A percentile compares a stretch with the other conserved stretches of the same genome.
Evolutionary conservation across 1,140 invertebrate genomes (phyloP).

Genomic region (Gryllus bimaculatus): DNA sequence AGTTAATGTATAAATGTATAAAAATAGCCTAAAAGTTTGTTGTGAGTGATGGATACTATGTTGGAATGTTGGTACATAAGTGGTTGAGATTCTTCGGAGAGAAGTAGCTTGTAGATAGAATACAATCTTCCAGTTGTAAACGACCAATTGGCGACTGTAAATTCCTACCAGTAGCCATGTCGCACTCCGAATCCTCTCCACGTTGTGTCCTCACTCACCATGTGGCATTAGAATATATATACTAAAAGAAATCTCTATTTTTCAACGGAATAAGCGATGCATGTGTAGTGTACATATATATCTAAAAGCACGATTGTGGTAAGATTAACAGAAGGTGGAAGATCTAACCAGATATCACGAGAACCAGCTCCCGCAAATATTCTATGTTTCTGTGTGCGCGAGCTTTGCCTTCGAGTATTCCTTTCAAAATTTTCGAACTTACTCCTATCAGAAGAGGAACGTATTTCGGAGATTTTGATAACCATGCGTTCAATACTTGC

Average conservation of each 20-base stretch:
- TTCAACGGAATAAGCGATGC: not conserved
- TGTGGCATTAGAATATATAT: not conserved
- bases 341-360: not conserved
- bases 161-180: not conserved
- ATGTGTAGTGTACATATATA: not conserved
- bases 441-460: not conserved
- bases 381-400: not conserved
- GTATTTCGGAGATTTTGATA: not conserved
- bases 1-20: conserved; percentile 1
- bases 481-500: not conserved
- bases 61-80: not conserved
- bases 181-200: not conserved
- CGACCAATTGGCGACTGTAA: not conserved
- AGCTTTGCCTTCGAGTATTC: not conserved
- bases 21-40: not conserved
- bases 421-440: not conserved
- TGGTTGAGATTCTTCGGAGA: not conserved
- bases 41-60: not conserved
- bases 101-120: not conserved
- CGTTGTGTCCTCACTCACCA: not conserved
- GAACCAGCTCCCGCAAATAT: not conserved
- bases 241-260: not conserved
- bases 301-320: not conserved
- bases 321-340: not conserved
- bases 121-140: not conserved